These are phyloP conservation scores for Phalera bucephala DNA, from an alignment of 2,888 invertebrate genomes.

Conservation along the genomic window DNA sequence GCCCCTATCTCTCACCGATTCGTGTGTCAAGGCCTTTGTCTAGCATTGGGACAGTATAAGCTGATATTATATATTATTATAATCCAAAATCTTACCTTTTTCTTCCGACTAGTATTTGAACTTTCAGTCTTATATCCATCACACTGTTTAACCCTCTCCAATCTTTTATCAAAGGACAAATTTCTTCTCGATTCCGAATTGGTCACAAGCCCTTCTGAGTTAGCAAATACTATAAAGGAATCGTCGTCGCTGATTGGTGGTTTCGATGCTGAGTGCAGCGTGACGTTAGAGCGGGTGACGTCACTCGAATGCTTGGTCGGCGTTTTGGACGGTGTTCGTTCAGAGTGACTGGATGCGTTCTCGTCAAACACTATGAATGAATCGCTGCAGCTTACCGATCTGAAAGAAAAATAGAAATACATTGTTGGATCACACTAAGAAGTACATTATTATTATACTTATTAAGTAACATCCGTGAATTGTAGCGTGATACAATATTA, in stretches of 20 bases:
- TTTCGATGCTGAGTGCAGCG: slow-evolving; percentile 34
- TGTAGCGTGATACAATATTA: too few species aligned
- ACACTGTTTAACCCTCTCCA: slow-evolving; percentile 58
- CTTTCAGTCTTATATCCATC: slow-evolving; percentile 53
- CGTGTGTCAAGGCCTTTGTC: too few species aligned
- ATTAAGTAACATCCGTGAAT: too few species aligned
- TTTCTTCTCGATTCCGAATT: slow-evolving; percentile 39
- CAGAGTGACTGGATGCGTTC: slow-evolving; percentile 39
- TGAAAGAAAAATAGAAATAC: too few species aligned
- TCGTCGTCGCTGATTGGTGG: slow-evolving; percentile 49
- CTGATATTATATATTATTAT: too few species aligned
- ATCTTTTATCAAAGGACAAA: slow-evolving; percentile 48
- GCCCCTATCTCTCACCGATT: too few species aligned
- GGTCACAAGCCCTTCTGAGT: slow-evolving; percentile 31
- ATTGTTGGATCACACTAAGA: too few species aligned
- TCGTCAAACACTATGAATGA: slow-evolving; percentile 74
- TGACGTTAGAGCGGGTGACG: slow-evolving; percentile 23
- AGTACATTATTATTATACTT: too few species aligned
- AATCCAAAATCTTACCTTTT: slow-evolving; percentile 47
- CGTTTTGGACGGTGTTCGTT: slow-evolving; percentile 12
- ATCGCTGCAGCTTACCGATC: slow-evolving; percentile 74
- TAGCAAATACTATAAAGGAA: slow-evolving; percentile 65
- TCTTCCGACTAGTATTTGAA: slow-evolving; percentile 43
- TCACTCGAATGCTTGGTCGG: slow-evolving; percentile 9
- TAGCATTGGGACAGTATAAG: too few species aligned